Evolutionary conservation across 2,888 invertebrate genomes (phyloP), one percentile per base, ranked within the genome.

Genomic region (Trisateles emortualis): DNA sequence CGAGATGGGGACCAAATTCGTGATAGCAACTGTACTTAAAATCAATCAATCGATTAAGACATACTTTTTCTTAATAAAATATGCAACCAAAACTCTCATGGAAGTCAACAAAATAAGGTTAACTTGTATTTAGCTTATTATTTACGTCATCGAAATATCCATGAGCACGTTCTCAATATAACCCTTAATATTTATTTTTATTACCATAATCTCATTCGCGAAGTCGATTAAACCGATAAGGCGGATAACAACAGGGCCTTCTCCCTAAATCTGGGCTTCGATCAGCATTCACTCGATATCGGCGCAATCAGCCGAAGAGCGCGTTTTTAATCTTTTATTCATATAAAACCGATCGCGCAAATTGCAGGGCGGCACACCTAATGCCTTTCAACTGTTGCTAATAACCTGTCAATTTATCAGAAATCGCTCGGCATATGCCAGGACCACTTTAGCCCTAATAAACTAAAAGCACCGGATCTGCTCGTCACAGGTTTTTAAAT

Each of bases 351-450:
- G 83, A 77, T 76, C 76, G 78, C 81, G 84, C 88, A 92, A 92
- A 92, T 92, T 92, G 90, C 90, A 92, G 92, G 88, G 90, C 90
- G 81, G 89, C 82, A 79, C 70, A 82, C 88, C 92, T 92, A 91
- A 92, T 92, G 91, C 90, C 90, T 92, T 92, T 92, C 92, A 92
- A 92, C 92, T 92, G 92, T 87, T 92, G 88, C 92, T 92, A 92
- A 92, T 92, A 91, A 88, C 91, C 92, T 91, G 92, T 88, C 92
- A 91, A 92, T 92, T 91, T 90, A 92, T 92, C 90, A 91, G 90
- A 86, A 76, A 83, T 72, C 75, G 77, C 81, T 87, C 85, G 76
- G 73, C 71, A 70, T 74, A 68, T 14, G 9, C 63, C 77, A 72
- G 64, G 74, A 76, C 68, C 83, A 82, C 76, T 84, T 84, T 79